Base-by-base conservation (phyloP, 2,797 vertebrate genomes). In the Buphagus erythrorhynchus region DNA sequence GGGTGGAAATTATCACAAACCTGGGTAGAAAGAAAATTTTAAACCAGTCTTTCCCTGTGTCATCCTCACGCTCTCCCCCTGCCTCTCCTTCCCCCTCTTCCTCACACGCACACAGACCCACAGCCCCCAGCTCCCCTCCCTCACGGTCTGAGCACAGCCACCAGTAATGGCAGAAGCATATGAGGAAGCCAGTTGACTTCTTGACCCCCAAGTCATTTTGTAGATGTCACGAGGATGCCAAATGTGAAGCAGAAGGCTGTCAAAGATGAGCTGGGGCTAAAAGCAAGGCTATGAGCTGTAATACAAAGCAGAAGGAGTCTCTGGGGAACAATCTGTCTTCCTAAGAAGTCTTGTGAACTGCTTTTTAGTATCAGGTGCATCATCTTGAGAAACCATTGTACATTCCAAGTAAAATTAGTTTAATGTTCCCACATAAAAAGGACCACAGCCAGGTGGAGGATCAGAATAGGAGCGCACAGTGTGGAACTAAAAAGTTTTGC, bases 301-400 rank as follows among this genome's bases (percentile, higher is more conserved):
- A 97, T 80, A 97, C 97, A 98, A 98, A 98, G 98, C 98, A 98
- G 98, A 98, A 98, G 97, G 96, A 91, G 96, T 94, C 99, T 98
- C 99, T 62, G 9, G 99, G 98, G 99, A 99, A 91, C 97, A 94
- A 99, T 99, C 98, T 84, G 86, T 99, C 98, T 99, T 98, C 97
- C 95, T 72, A 93, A 98, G 96, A 97, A 98, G 97, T 95, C 98
- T 97, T 99, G 98, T 99, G 99, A 99, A 99, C 98, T 98, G 98
- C 95, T 98, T 98, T 99, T 99, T 98, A 99, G 99, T 98, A 99
- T 99, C 99, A 99, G 99, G 99, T 99, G 99, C 98, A 99, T 99
- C 99, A 99, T 99, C 99, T 99, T 99, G 99, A 99, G 99, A 99
- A 99, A 95, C 98, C 98, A 99, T 99, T 97, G 98, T 98, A 99